Conservation (phyloP, 2,888 invertebrate species). For the Lysandra bellargus region DNA sequence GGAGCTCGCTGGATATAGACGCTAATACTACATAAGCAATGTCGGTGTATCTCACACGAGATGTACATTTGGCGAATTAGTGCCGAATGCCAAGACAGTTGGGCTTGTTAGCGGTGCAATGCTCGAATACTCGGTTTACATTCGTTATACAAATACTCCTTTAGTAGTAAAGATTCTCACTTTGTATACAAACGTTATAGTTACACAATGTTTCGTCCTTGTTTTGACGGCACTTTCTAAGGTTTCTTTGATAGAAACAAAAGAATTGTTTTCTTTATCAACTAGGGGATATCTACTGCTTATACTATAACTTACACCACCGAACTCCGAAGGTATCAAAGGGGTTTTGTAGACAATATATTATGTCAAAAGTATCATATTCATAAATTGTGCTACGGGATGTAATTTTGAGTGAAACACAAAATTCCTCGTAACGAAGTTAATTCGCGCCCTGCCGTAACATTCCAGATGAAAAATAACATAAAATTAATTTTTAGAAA, state of each 20-base stretch:
- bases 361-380: too few species aligned
- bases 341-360: too few species aligned
- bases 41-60: constrained; percentile 9
- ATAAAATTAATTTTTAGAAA: not conserved
- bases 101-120: not conserved
- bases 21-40: constrained; percentile 24
- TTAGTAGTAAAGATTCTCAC: too few species aligned
- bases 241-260: too few species aligned
- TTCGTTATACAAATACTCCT: not conserved
- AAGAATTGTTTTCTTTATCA: too few species aligned
- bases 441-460: not conserved
- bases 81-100: not conserved
- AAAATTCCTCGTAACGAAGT: not conserved
- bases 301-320: too few species aligned
- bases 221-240: too few species aligned
- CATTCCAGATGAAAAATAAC: not conserved
- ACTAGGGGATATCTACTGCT: too few species aligned
- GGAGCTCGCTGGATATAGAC: constrained; percentile 17
- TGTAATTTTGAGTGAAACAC: not conserved
- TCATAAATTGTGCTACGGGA: not conserved
- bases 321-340: too few species aligned
- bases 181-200: too few species aligned
- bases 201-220: too few species aligned
- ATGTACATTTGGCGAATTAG: constrained; percentile 22
- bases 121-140: not conserved